Evolutionary conservation across 2,888 invertebrate genomes (phyloP).

Genomic region (Drosophila suboccidentalis): DNA sequence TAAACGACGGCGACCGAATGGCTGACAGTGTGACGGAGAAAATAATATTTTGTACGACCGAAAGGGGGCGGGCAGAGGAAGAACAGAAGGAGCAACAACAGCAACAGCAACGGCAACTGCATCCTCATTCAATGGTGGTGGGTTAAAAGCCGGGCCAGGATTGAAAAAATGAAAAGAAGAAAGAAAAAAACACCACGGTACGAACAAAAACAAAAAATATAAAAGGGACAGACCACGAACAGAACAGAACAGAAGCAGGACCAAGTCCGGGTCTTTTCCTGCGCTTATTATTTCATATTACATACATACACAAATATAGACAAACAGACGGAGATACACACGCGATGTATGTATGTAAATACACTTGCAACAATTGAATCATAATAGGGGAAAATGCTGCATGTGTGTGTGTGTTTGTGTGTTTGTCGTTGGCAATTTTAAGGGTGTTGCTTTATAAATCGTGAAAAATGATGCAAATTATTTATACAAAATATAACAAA

Average conservation of each 20-base stretch:
- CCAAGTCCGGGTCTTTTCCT: slow-evolving; percentile 15
- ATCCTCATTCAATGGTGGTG: slow-evolving; percentile 58
- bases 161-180: not conserved
- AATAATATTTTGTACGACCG: slow-evolving; percentile 32
- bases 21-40: slow-evolving; percentile 43
- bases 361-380: slow-evolving; percentile 50
- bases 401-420: slow-evolving; percentile 16
- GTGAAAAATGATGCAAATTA: slow-evolving; percentile 14
- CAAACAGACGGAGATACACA: slow-evolving; percentile 17
- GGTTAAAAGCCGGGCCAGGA: slow-evolving; percentile 72
- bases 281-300: slow-evolving; percentile 75
- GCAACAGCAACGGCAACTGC: slow-evolving; percentile 24
- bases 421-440: slow-evolving; percentile 14
- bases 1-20: slow-evolving; percentile 31
- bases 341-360: slow-evolving; percentile 20
- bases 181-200: slow-evolving; percentile 26
- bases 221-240: slow-evolving; percentile 24
- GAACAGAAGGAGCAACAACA: slow-evolving; percentile 1
- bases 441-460: slow-evolving; percentile 21
- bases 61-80: slow-evolving; percentile 4
- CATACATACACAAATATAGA: slow-evolving; percentile 14
- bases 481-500: slow-evolving; percentile 12
- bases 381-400: slow-evolving; percentile 32
- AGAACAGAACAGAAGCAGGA: slow-evolving; percentile 4
- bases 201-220: slow-evolving; percentile 20